A percentile compares a stretch with the other conserved stretches of the same genome.
Evolutionary conservation across 37 sponge, comb jelly and placozoan species (phyloP).

Genomic region (Bolinopsis microptera): DNA sequence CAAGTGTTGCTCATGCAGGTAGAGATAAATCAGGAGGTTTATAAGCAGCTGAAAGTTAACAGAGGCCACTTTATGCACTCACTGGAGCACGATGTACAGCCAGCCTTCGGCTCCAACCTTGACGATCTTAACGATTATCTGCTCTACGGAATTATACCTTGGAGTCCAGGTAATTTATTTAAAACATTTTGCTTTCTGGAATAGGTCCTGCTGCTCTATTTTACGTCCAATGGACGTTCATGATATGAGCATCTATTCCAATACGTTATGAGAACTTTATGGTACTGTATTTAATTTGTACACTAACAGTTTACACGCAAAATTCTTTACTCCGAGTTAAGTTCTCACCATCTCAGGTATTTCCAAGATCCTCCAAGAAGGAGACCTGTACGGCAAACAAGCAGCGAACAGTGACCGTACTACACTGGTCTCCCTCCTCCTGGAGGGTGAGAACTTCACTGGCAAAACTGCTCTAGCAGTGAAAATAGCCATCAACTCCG

Average conservation of each 20-base stretch:
- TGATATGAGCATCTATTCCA: no score
- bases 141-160: conserved; percentile 50
- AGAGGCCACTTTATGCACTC: conserved; percentile 87
- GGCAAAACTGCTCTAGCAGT: conserved; percentile 98
- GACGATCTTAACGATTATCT: conserved; percentile 7
- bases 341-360: conserved; percentile 35
- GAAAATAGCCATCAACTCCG: conserved; percentile 77
- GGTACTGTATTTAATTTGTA: no score
- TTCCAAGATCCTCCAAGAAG: conserved; percentile 74
- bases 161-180: conserved; percentile 1
- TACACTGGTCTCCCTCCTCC: conserved; percentile 80
- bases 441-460: conserved; percentile 74
- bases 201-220: neutral
- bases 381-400: conserved; percentile 72
- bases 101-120: conserved; percentile 68
- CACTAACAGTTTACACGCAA: no score
- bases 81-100: conserved; percentile 85
- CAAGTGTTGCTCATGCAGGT: conserved; percentile 69
- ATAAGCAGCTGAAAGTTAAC: conserved; percentile 75
- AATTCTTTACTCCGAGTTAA: no score
- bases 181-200: neutral
- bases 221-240: no score
- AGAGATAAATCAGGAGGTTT: conserved; percentile 76
- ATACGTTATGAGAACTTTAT: no score
- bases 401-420: conserved; percentile 70